These are phyloP conservation scores for Huso huso DNA, from an alignment of 2,797 vertebrate genomes.

Conservation along the genomic window DNA sequence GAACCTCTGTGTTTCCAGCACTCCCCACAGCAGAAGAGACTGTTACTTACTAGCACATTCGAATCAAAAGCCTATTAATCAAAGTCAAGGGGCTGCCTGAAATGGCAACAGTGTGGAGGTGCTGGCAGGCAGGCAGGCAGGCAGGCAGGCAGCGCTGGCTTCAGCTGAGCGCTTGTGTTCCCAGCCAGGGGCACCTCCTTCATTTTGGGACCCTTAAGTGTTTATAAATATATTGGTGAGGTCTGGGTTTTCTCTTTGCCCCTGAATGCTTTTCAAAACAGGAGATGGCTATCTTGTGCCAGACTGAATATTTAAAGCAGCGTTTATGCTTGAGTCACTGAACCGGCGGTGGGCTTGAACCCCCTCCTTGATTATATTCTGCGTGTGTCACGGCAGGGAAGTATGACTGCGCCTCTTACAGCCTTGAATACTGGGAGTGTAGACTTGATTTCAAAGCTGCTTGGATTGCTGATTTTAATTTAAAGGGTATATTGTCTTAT, in stretches of 20 bases:
- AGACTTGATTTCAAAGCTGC: slow-evolving; percentile 19
- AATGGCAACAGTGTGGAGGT: slow-evolving; percentile 36
- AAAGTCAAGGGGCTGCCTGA: slow-evolving; percentile 48
- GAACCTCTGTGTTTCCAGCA: slow-evolving; percentile 41
- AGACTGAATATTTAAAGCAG: slow-evolving; percentile 1
- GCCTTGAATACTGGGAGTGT: slow-evolving; percentile 14
- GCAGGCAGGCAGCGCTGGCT: background rate
- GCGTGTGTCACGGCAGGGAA: slow-evolving; percentile 20
- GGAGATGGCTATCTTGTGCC: slow-evolving; percentile 23
- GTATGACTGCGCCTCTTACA: slow-evolving; percentile 12
- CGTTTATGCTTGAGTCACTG: background rate
- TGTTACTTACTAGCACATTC: slow-evolving; percentile 44
- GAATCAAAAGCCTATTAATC: slow-evolving; percentile 61
- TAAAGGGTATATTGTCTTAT: background rate
- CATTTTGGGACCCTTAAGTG: slow-evolving; percentile 10
- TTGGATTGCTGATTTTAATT: slow-evolving; percentile 22
- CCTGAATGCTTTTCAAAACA: slow-evolving; percentile 4
- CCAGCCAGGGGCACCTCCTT: slow-evolving; percentile 18
- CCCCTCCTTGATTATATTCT: background rate
- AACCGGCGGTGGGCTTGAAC: slow-evolving; percentile 10
- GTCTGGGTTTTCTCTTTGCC: slow-evolving; percentile 31
- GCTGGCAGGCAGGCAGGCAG: background rate
- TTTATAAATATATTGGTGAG: slow-evolving; percentile 30
- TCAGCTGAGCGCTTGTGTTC: slow-evolving; percentile 14
- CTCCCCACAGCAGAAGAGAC: slow-evolving; percentile 39